These are phyloP conservation scores for Chromis chromis DNA, from an alignment of 2,797 vertebrate genomes.

Conservation along the genomic window DNA sequence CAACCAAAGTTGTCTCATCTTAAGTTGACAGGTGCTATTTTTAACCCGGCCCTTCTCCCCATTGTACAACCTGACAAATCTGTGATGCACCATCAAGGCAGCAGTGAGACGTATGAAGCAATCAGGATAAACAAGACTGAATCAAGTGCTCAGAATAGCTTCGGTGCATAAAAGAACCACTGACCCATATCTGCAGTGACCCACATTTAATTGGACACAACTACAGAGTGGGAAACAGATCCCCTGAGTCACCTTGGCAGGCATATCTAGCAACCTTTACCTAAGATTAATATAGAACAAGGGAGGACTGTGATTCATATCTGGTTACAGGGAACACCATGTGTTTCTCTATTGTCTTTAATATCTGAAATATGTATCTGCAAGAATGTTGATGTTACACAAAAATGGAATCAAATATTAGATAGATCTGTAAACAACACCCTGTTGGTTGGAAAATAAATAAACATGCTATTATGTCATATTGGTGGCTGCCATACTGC, in stretches of 20 bases:
- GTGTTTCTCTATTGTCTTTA: background rate
- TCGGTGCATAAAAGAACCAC: conserved; percentile 66
- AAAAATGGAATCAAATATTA: background rate
- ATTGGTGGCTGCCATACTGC: too few relatives aligned
- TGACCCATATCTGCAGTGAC: conserved; percentile 82
- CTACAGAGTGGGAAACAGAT: conserved; percentile 45
- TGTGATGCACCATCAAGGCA: conserved; percentile 8
- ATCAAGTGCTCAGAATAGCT: conserved; percentile 74
- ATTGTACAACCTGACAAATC: conserved; percentile 1
- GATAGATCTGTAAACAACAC: too few relatives aligned
- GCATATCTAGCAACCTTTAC: conserved; percentile 13
- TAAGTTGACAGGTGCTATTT: conserved; percentile 55
- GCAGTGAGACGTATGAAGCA: background rate
- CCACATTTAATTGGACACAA: conserved; percentile 72
- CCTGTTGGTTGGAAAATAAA: background rate
- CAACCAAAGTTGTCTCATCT: conserved; percentile 36
- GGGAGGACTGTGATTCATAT: background rate
- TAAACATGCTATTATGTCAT: background rate
- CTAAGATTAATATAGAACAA: conserved; percentile 31
- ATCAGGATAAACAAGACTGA: conserved; percentile 53
- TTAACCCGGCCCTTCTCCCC: conserved; percentile 14
- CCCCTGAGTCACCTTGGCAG: conserved; percentile 50
- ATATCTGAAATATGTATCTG: background rate
- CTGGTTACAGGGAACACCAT: background rate
- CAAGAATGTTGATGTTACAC: background rate